Evolutionary conservation across 2,888 invertebrate species (phyloP).

Genomic region (Anaspis maculata): DNA sequence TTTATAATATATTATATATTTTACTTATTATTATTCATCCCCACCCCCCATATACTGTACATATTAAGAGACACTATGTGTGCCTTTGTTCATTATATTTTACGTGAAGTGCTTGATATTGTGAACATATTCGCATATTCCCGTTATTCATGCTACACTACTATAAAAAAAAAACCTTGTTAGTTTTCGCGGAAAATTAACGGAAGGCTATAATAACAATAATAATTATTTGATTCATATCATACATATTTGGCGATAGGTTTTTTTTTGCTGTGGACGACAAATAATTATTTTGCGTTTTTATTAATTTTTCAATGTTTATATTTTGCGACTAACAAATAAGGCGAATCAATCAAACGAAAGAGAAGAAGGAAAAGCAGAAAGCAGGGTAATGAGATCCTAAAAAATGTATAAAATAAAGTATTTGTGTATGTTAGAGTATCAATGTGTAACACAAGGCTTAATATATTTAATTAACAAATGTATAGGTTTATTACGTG

Average conservation of each 20-base stretch:
- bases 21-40: slow-evolving; percentile 7
- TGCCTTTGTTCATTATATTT: slow-evolving; percentile 30
- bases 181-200: slow-evolving; percentile 32
- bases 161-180: slow-evolving; percentile 31
- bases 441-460: too few relatives aligned
- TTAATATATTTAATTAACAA: too few relatives aligned
- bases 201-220: slow-evolving; percentile 21
- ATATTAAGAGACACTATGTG: slow-evolving; percentile 30
- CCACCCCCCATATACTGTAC: slow-evolving; percentile 16
- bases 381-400: slow-evolving; percentile 15
- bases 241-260: too few relatives aligned
- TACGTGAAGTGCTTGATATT: slow-evolving; percentile 38
- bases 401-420: slow-evolving; percentile 10
- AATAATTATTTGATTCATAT: slow-evolving; percentile 13
- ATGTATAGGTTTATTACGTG: too few relatives aligned
- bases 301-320: too few relatives aligned
- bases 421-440: too few relatives aligned
- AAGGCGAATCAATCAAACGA: too few relatives aligned
- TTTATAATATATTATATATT: background rate
- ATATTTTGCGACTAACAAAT: slow-evolving; percentile 18
- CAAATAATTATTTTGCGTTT: too few relatives aligned
- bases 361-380: too few relatives aligned
- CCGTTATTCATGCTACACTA: slow-evolving; percentile 13
- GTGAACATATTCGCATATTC: slow-evolving; percentile 38
- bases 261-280: too few relatives aligned